Evolutionary conservation across 2,888 invertebrate species (phyloP).

Genomic region (Punctoribates punctum): DNA sequence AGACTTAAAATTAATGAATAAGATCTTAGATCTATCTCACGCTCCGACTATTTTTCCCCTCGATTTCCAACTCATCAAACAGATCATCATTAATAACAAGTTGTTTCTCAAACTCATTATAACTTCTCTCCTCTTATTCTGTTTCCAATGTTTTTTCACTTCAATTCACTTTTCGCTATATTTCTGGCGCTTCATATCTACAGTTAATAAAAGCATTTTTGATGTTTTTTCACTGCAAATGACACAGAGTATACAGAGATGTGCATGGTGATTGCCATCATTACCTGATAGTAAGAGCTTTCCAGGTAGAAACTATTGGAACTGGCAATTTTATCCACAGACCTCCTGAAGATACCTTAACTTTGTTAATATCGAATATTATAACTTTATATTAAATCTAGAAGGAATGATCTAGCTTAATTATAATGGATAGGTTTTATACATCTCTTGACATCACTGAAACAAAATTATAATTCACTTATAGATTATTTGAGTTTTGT

Average conservation of each 20-base stretch:
- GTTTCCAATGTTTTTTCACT: neutral
- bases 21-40: neutral
- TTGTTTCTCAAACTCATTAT: slow-evolving; percentile 5
- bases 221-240: slow-evolving; percentile 8
- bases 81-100: neutral
- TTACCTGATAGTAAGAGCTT: too few species aligned
- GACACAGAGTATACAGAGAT: neutral
- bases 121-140: neutral
- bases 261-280: too few species aligned
- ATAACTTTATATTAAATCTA: too few species aligned
- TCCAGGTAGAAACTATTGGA: too few species aligned
- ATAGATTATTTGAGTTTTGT: too few species aligned
- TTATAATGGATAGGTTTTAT: too few species aligned
- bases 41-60: neutral
- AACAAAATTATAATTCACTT: too few species aligned
- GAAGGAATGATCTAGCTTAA: too few species aligned
- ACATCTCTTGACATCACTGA: too few species aligned
- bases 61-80: slow-evolving; percentile 1
- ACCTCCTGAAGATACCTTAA: too few species aligned
- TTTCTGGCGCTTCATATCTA: neutral
- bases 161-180: neutral
- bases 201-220: neutral
- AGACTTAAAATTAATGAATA: neutral
- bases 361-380: too few species aligned
- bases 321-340: too few species aligned